Conservation (phyloP, 1,140 invertebrate genomes). For the Helicoverpa armigera region DNA sequence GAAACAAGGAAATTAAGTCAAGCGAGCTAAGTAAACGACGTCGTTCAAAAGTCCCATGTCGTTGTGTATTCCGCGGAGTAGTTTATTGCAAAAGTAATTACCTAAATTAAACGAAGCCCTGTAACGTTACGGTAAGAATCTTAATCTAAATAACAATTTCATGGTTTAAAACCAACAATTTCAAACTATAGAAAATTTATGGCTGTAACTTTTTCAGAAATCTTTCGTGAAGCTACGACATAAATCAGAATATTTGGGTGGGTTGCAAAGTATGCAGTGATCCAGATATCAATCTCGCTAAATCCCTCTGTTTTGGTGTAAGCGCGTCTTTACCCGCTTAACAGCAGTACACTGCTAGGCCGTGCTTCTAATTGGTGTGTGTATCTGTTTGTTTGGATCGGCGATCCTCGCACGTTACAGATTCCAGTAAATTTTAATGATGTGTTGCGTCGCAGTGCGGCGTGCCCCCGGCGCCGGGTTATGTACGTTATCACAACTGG, state of each 20-base stretch:
- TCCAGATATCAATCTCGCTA: background rate
- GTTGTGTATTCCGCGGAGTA: background rate
- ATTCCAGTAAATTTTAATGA: constrained; percentile 68
- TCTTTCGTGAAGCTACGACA: constrained; percentile 9
- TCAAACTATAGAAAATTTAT: no score
- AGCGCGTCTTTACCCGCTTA: background rate
- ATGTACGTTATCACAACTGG: constrained; percentile 36
- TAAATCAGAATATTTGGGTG: constrained; percentile 7
- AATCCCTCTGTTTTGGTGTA: background rate
- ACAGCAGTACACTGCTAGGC: constrained; percentile 29
- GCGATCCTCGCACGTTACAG: constrained; percentile 51
- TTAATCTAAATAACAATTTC: background rate
- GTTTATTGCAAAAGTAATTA: constrained; percentile 12
- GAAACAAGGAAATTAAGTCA: constrained; percentile 36
- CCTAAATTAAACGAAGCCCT: background rate
- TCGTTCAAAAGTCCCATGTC: constrained; percentile 1
- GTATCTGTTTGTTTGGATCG: constrained; percentile 44
- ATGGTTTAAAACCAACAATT: no score
- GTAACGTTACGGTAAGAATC: background rate
- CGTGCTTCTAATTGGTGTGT: constrained; percentile 47
- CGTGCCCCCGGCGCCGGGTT: constrained; percentile 49
- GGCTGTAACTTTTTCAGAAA: background rate
- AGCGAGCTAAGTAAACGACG: constrained; percentile 12
- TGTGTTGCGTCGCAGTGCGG: constrained; percentile 73
- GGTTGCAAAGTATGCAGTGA: constrained; percentile 15